Base-by-base conservation (phyloP, 2,797 vertebrate genomes). In the Spea hammondii region DNA sequence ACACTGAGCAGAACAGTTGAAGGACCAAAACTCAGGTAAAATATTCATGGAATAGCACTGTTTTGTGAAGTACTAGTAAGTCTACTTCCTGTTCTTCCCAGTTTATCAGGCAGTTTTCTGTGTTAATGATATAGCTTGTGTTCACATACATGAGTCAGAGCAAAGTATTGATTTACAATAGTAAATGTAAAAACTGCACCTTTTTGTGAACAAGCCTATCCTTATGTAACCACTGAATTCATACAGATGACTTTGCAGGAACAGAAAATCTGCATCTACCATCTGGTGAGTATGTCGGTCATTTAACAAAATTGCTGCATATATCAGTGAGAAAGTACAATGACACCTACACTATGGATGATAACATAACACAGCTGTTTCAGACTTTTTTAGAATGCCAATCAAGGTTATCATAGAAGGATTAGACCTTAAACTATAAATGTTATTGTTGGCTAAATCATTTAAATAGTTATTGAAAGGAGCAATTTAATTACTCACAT, bases 241-340 rank as follows among this genome's bases (percentile, higher is more conserved):
- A 62, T 7, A 9, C 59, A 17, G n/a, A 62, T 62, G 12, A 17
- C 59, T 62, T 5, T n/a, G 5, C n/a, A 62, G 59, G 9, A 62
- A 62, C 5, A 50, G 45, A 69, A 77, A 72, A 50, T 62, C 47
- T 49, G 12, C 76, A 54, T 8, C 53, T 12, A 78, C 77, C 77
- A 78, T 78, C 69, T 72, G 69, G 69, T 17, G 48, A 17, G 57
- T 57, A 68, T 68, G 45, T 53, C 32, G 53, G 45, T 49, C 12
- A 7, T 65, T 72, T 55, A 72, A 72, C 71, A 1, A 8, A 51
- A 72, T 65, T 65, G 10, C 7, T 45, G 64, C n/a, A 44, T 8
- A 54, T 70, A 72, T 54, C 64, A 54, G n/a, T 70, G 6, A 70
- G 48, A 47, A 32, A 10, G 13, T 13, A 9, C 14, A 50, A 5